Base-by-base conservation (phyloP, 2,888 invertebrate species). In the Chaitophorus viminalis region DNA sequence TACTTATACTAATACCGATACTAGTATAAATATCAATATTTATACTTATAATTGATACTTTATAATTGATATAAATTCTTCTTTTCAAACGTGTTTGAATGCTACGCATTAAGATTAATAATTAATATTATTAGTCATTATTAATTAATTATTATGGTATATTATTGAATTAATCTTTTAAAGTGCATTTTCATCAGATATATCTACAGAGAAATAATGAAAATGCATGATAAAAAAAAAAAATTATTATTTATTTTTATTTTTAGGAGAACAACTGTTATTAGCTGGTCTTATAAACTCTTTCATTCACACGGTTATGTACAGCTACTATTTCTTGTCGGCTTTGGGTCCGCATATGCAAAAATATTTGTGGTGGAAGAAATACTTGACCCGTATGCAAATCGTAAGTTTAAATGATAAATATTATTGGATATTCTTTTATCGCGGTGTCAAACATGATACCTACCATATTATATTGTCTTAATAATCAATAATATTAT, bases 351-450 rank as follows among this genome's bases (percentile, higher is more conserved):
- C 93, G 4, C 91, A 92, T 90, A 92, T 92, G 89, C 92, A 93
- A 90, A 93, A 93, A 89, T 93, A 92, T 89, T 90, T 93, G n/a
- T 93, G 93, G 93, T 93, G 93, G 93, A 93, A 93, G 90, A 92
- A 92, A 90, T 93, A 93, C 90, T 92, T 93, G 91, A 93, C 93
- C 82, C 91, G 91, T 90, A 91, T 93, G 89, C 93, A 93, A 90
- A 89, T 93, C 89, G 91, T 91, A 90, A 90, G 90, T 90, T 25
- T 0, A 33, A 52, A 72, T 46, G 18, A 0, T 18, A 21, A 21
- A 31, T 4, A 18, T 33, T 33, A 4, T n/a, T n/a, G n/a, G n/a
- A n/a, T 74, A 82, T 33, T 29, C 70, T 31, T n/a, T n/a, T 29
- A 68, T 72, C 11, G n/a, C 25, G 29, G 21, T 85, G 3, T 89